Conservation (phyloP, 2,888 invertebrate species). For the Macrosiphum euphorbiae region DNA sequence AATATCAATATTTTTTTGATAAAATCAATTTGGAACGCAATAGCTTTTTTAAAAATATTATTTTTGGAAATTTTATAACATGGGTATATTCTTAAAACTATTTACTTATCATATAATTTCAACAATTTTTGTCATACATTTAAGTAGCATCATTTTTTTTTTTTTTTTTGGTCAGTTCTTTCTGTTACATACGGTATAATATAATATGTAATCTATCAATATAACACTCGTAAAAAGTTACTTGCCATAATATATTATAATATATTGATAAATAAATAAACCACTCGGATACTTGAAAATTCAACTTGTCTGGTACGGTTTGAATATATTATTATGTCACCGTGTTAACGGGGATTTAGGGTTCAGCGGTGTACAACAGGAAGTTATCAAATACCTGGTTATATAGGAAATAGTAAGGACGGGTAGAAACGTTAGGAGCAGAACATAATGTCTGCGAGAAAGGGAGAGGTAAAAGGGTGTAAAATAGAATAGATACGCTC, state of each 20-base stretch:
- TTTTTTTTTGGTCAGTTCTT: too few species aligned
- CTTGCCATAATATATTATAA: not conserved
- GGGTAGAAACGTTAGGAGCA: not conserved
- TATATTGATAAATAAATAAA: not conserved
- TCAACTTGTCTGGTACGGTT: not conserved
- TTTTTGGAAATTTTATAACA: too few species aligned
- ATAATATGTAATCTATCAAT: not conserved
- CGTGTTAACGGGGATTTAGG: not conserved
- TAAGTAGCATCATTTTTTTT: too few species aligned
- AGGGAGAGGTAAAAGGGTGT: not conserved
- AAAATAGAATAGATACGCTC: constrained; percentile 17
- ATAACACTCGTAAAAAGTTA: not conserved
- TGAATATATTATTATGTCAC: not conserved
- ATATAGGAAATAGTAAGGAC: too few species aligned
- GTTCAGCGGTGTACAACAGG: not conserved
- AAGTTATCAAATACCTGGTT: constrained; percentile 1
- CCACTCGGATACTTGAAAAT: not conserved
- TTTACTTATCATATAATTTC: too few species aligned
- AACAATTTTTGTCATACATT: too few species aligned
- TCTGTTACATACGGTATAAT: too few species aligned
- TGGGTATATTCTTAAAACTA: too few species aligned
- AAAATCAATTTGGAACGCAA: too few species aligned
- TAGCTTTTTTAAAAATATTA: too few species aligned
- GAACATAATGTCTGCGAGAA: not conserved
- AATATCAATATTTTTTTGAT: too few species aligned